A percentile compares a stretch with the other conserved stretches of the same genome.
Evolutionary conservation across 2,797 vertebrate genomes (phyloP).

Genomic region (Nannoperca obscura): DNA sequence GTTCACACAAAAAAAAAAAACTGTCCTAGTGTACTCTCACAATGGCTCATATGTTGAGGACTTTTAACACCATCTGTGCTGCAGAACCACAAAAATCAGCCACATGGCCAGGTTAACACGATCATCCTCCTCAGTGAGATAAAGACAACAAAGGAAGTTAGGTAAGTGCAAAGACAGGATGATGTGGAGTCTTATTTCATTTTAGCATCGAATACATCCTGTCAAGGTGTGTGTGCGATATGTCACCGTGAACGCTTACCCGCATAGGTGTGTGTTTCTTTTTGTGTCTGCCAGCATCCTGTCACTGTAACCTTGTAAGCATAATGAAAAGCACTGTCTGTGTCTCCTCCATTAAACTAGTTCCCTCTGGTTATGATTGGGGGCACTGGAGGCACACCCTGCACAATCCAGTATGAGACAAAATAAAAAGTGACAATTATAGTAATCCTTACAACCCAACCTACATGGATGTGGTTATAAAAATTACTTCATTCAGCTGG

Average conservation of each 20-base stretch:
- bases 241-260: neutral
- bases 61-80: slow-evolving; percentile 49
- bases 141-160: slow-evolving; percentile 19
- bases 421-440: slow-evolving; percentile 31
- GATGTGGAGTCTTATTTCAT: slow-evolving; percentile 11
- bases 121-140: slow-evolving; percentile 20
- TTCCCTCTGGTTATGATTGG: slow-evolving; percentile 54
- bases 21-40: slow-evolving; percentile 15
- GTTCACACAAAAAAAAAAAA: neutral
- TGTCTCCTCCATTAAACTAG: slow-evolving; percentile 50
- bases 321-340: slow-evolving; percentile 60
- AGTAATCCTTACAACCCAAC: slow-evolving; percentile 27
- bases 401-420: slow-evolving; percentile 1
- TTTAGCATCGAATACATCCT: slow-evolving; percentile 20
- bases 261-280: slow-evolving; percentile 7
- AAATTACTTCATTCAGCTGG: slow-evolving; percentile 34
- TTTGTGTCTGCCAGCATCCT: slow-evolving; percentile 30
- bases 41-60: slow-evolving; percentile 30
- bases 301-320: slow-evolving; percentile 59
- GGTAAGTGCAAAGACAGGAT: slow-evolving; percentile 8
- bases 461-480: slow-evolving; percentile 12
- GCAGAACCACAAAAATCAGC: slow-evolving; percentile 29
- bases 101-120: neutral
- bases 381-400: slow-evolving; percentile 18
- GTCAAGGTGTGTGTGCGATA: slow-evolving; percentile 4